A percentile compares a stretch with the other conserved stretches of the same genome.
These are phyloP conservation scores for Drosophila ambigua DNA, from an alignment of 1,140 invertebrate species.

Conservation along the genomic window DNA sequence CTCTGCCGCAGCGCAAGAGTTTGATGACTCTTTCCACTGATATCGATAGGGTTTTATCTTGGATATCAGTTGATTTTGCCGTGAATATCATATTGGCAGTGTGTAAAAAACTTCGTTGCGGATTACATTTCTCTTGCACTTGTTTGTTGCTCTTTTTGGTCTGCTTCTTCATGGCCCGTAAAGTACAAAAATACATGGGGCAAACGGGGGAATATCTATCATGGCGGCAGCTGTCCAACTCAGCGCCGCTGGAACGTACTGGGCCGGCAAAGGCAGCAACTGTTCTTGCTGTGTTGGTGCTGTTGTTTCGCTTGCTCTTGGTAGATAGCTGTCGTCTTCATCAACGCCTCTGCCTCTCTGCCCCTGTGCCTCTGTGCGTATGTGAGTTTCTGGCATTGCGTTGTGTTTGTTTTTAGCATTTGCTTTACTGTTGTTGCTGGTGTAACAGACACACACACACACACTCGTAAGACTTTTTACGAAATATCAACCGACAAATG, in stretches of 20 bases:
- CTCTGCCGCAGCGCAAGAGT: too few relatives aligned
- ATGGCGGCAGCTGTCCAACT: conserved; percentile 67
- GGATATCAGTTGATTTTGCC: too few relatives aligned
- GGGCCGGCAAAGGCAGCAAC: conserved; percentile 14
- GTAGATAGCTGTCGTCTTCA: conserved; percentile 44
- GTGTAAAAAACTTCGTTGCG: conserved; percentile 6
- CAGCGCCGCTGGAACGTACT: conserved; percentile 45
- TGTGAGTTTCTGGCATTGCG: conserved; percentile 39
- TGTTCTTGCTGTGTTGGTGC: conserved; percentile 25
- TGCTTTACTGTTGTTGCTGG: conserved; percentile 38
- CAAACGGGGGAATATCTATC: conserved; percentile 51
- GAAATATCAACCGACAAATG: conserved; percentile 46
- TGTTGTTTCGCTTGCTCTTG: conserved; percentile 38
- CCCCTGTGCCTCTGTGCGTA: conserved; percentile 7
- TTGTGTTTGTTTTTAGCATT: conserved; percentile 70
- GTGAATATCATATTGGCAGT: neutral
- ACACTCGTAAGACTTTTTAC: conserved; percentile 35
- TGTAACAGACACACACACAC: conserved; percentile 42
- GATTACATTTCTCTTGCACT: neutral
- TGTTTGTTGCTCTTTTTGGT: conserved; percentile 25
- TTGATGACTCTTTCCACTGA: too few relatives aligned
- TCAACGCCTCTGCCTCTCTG: conserved; percentile 22
- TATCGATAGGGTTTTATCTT: neutral
- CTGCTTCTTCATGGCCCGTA: conserved; percentile 53
- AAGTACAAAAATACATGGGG: conserved; percentile 65